Evolutionary conservation across 2,888 invertebrate genomes (phyloP).

Genomic region (Dryadula phaetusa): DNA sequence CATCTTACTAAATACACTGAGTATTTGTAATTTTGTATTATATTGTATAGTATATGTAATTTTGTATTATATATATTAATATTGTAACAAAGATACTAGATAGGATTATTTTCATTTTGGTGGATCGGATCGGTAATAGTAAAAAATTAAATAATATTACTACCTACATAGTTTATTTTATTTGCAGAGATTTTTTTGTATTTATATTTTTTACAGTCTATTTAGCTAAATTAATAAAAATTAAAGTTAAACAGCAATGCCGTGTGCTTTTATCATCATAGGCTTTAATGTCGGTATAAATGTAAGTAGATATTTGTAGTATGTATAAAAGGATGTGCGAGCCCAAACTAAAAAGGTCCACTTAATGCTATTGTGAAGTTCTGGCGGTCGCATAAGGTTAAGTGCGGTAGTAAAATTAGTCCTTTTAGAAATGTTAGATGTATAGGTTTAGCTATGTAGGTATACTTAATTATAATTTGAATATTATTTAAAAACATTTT

Average conservation of each 20-base stretch:
- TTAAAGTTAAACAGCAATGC: neutral
- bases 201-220: no score
- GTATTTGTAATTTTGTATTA: no score
- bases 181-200: no score
- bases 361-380: conserved; percentile 22
- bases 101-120: no score
- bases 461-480: neutral
- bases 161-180: no score
- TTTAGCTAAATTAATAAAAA: neutral
- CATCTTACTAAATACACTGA: no score
- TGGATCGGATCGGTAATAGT: no score
- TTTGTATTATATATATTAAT: no score
- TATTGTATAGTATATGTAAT: no score
- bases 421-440: conserved; percentile 13
- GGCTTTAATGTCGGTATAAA: neutral
- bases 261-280: neutral
- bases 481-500: neutral
- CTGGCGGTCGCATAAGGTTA: conserved; percentile 24
- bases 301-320: neutral
- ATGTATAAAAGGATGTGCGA: conserved; percentile 16
- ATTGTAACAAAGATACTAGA: no score
- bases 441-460: neutral
- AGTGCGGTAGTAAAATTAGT: conserved; percentile 22
- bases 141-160: no score
- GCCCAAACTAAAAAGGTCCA: conserved; percentile 22